Evolutionary conservation across 2,113 vertebrate genomes (phyloP).

Genomic region (Protomyctophum bolini): DNA sequence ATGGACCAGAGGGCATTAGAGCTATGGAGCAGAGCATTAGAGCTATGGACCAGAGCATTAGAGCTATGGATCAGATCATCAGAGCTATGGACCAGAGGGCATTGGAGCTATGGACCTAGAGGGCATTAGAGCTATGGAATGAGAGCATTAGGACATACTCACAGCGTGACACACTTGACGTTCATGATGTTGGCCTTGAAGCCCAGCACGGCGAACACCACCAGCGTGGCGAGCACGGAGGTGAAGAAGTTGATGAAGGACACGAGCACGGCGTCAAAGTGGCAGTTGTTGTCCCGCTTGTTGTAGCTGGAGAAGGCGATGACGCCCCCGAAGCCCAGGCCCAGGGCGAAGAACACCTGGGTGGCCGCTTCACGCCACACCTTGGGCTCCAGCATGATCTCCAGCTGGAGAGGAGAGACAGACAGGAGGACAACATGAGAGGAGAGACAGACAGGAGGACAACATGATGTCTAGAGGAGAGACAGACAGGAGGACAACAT

Average conservation of each 20-base stretch:
- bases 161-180: conserved; percentile 84
- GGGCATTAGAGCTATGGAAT: not conserved
- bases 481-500: too few species aligned
- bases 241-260: conserved; percentile 99
- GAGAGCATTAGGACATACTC: conserved; percentile 49
- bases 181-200: conserved; percentile 98
- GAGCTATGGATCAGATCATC: too few species aligned
- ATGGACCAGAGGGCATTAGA: too few species aligned
- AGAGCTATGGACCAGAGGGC: too few species aligned
- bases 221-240: conserved; percentile 95
- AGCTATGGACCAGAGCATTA: too few species aligned
- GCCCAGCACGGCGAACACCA: conserved; percentile 97
- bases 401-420: conserved; percentile 82
- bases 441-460: too few species aligned
- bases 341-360: conserved; percentile 98
- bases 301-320: conserved; percentile 99
- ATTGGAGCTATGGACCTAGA: too few species aligned
- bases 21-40: too few species aligned
- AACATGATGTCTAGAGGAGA: not conserved
- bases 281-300: conserved; percentile 98
- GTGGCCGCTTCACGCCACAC: conserved; percentile 97
- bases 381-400: conserved; percentile 95
- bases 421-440: not conserved
- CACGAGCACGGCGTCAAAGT: conserved; percentile 96
- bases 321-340: conserved; percentile 96